Evolutionary conservation across 2,113 vertebrate genomes (phyloP), one percentile per base, ranked within the genome.

Genomic region (Ceratotherium simum): DNA sequence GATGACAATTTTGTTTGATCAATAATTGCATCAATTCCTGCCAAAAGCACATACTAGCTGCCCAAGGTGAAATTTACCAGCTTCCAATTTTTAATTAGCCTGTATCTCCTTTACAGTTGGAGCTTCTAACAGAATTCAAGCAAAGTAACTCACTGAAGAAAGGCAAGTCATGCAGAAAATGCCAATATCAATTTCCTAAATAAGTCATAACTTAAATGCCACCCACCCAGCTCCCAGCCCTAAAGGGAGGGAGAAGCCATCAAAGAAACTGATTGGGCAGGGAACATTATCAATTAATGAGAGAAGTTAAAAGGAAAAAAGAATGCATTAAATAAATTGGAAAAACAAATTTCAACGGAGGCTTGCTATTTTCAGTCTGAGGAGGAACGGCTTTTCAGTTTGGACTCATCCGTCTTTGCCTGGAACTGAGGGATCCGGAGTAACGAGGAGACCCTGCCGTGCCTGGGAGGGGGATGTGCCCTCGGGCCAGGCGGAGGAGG

Each of bases 131-230:
- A 87, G 85, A 98, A 96, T 96, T 54, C 73, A 96, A 98, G 96
- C 96, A 97, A 98, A 97, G 89, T 90, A 98, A 98, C 97, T 98
- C 96, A 56, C 72, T 64, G 51, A 97, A 98, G 97, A 98, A 98
- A 97, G 98, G 90, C 89, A 98, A 98, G 98, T 98, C 90, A 98
- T 97, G 98, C 96, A 98, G 98, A 99, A 99, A 99, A 98, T 97
- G 98, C 95, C 98, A 98, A 98, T 98, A 98, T 97, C 97, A 97
- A 98, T 99, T 99, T 98, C 97, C 97, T 98, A 98, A 99, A 98
- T 82, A 98, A 98, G 98, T 98, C 90, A 98, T 98, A 98, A 98
- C 95, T 97, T 97, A 96, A 98, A 97, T 97, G 97, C 93, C 94
- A 97, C 94, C 94, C 89, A 78, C 79, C 85, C 85, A 88, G 76